Evolutionary conservation across 1,140 invertebrate species (phyloP).

Genomic region (Musca domestica): DNA sequence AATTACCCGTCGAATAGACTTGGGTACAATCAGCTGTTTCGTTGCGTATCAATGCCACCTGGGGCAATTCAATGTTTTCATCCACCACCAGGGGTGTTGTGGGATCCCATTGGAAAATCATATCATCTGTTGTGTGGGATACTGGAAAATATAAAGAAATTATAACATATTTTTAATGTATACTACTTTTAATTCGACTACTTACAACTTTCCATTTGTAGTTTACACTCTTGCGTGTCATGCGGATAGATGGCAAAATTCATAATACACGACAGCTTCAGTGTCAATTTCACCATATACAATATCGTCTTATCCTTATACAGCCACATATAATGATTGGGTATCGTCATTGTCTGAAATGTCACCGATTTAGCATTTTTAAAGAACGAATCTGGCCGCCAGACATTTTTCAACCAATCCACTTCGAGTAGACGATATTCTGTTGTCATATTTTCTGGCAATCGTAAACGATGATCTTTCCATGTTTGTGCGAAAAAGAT

Average conservation of each 20-base stretch:
- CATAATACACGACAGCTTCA: slow-evolving; percentile 85
- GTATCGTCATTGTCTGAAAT: slow-evolving; percentile 91
- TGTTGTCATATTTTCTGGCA: slow-evolving; percentile 88
- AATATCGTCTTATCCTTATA: slow-evolving; percentile 85
- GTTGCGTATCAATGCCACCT: slow-evolving; percentile 79
- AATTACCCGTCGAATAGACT: slow-evolving; percentile 71
- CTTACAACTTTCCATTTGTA: slow-evolving; percentile 91
- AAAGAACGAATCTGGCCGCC: slow-evolving; percentile 85
- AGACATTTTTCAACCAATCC: slow-evolving; percentile 87
- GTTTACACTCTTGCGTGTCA: slow-evolving; percentile 86
- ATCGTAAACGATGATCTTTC: slow-evolving; percentile 82
- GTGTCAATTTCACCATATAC: slow-evolving; percentile 84
- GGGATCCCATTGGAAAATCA: slow-evolving; percentile 88
- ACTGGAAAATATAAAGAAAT: slow-evolving; percentile 58
- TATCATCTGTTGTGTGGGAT: slow-evolving; percentile 85
- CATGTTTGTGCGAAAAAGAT: slow-evolving; percentile 91
- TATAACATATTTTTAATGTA: neutral
- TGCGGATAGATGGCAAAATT: slow-evolving; percentile 90
- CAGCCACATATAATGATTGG: slow-evolving; percentile 86
- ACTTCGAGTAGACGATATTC: slow-evolving; percentile 84
- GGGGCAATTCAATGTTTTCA: slow-evolving; percentile 82
- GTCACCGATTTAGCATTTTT: slow-evolving; percentile 89
- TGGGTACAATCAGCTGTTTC: slow-evolving; percentile 85
- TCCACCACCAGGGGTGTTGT: slow-evolving; percentile 86
- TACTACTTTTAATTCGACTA: slow-evolving; percentile 36